Conservation (phyloP, 1,140 invertebrate genomes). For the Psix sp. region DNA sequence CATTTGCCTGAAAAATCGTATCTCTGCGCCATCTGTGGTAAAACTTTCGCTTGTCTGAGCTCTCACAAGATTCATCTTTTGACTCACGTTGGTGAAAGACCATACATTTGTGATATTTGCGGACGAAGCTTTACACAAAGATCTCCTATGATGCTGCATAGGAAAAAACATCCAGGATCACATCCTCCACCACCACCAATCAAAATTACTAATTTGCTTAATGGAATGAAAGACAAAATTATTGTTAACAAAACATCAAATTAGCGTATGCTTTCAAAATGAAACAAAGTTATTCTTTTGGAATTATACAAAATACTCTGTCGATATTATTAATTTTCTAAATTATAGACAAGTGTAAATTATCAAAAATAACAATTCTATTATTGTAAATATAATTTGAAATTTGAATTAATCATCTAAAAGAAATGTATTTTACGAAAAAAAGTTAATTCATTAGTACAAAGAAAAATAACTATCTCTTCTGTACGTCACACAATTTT, state of each 20-base stretch:
- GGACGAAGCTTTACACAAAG: conserved; percentile 67
- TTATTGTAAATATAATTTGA: no score
- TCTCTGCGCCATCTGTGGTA: conserved; percentile 85
- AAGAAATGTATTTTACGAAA: no score
- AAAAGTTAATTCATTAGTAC: no score
- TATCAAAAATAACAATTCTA: no score
- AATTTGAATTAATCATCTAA: no score
- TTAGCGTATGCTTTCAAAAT: conserved; percentile 44
- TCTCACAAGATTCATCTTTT: conserved; percentile 70
- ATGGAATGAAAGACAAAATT: conserved; percentile 69
- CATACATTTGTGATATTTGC: conserved; percentile 74
- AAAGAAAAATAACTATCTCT: no score
- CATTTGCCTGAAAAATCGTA: conserved; percentile 81
- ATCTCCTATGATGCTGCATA: conserved; percentile 61
- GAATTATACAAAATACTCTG: no score
- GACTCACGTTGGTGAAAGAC: conserved; percentile 70
- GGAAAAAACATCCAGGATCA: conserved; percentile 74
- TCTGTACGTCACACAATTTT: no score
- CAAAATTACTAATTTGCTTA: conserved; percentile 69
- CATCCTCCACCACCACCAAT: conserved; percentile 71
- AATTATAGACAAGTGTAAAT: no score
- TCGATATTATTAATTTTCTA: no score
- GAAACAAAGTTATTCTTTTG: no score
- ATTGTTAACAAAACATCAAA: conserved; percentile 62
- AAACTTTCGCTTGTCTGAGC: conserved; percentile 77